Conservation (phyloP, 1,140 invertebrate genomes). For the Acyrthosiphon pisum region DNA sequence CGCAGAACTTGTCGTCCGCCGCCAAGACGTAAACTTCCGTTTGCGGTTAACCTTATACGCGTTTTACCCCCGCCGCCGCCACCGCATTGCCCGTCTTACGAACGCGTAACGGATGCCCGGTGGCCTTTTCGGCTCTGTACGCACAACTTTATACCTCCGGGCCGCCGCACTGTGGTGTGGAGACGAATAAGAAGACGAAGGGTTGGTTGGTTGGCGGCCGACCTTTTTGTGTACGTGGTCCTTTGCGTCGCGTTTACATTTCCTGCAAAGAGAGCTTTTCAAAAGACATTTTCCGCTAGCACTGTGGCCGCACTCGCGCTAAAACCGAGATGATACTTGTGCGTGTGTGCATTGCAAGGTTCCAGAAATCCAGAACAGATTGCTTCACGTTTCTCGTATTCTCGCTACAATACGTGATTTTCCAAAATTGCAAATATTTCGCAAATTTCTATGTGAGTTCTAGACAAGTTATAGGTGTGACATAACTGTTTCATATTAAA, state of each 20-base stretch:
- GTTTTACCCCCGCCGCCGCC: neutral
- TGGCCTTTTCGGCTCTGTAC: constrained; percentile 48
- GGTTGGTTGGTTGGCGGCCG: constrained; percentile 26
- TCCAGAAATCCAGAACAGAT: neutral
- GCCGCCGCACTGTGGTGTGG: neutral
- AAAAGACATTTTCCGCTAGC: constrained; percentile 44
- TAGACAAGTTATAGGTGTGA: neutral
- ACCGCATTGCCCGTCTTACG: neutral
- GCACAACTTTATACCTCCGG: constrained; percentile 54
- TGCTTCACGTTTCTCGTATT: neutral
- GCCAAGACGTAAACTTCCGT: constrained; percentile 57
- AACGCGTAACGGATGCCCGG: constrained; percentile 54
- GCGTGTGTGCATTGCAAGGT: neutral
- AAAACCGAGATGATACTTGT: neutral
- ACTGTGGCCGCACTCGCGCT: neutral
- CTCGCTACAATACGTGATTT: neutral
- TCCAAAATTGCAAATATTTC: neutral
- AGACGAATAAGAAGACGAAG: neutral
- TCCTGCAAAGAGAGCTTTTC: constrained; percentile 42
- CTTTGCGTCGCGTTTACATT: constrained; percentile 47
- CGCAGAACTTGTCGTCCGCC: constrained; percentile 50
- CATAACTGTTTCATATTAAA: neutral
- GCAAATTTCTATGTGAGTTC: neutral
- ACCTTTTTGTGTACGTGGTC: constrained; percentile 52
- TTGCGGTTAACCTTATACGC: constrained; percentile 55